phyloP scores from a whole-genome alignment of 2,888 invertebrate genomes.

The Acanthococcus lagerstroemiae region DNA sequence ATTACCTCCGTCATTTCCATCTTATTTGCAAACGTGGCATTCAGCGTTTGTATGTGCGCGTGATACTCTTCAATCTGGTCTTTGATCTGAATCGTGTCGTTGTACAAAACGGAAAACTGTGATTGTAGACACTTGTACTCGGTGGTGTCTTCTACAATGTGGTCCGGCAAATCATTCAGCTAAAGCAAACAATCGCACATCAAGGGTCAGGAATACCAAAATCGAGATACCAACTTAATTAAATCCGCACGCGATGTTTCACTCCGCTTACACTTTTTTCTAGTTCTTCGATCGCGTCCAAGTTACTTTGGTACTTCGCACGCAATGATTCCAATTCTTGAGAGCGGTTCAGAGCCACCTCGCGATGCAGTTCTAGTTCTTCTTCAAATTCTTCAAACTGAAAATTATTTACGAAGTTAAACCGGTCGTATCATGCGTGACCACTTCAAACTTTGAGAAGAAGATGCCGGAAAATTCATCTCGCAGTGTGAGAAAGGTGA shows the following conservation, averaged over 20 bases:
- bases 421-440: too few relatives aligned
- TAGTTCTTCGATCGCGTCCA: conserved; percentile 87
- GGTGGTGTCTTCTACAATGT: conserved; percentile 90
- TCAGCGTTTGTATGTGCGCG: conserved; percentile 74
- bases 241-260: too few relatives aligned
- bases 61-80: conserved; percentile 88
- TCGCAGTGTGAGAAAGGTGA: too few relatives aligned
- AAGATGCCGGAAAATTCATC: too few relatives aligned
- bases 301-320: conserved; percentile 78
- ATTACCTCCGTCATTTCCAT: conserved; percentile 94
- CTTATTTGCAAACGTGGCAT: conserved; percentile 85
- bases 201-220: too few relatives aligned
- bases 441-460: too few relatives aligned
- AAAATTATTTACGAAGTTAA: not conserved
- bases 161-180: conserved; percentile 91
- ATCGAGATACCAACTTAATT: too few relatives aligned
- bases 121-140: conserved; percentile 97
- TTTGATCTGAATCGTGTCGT: conserved; percentile 93
- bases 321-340: conserved; percentile 89
- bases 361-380: conserved; percentile 88
- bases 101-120: conserved; percentile 94
- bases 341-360: conserved; percentile 81
- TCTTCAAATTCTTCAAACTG: conserved; percentile 68
- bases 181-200: too few relatives aligned
- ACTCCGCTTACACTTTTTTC: conserved; percentile 70